Conservation (phyloP, 2,113 vertebrate species). For the Meles meles region DNA sequence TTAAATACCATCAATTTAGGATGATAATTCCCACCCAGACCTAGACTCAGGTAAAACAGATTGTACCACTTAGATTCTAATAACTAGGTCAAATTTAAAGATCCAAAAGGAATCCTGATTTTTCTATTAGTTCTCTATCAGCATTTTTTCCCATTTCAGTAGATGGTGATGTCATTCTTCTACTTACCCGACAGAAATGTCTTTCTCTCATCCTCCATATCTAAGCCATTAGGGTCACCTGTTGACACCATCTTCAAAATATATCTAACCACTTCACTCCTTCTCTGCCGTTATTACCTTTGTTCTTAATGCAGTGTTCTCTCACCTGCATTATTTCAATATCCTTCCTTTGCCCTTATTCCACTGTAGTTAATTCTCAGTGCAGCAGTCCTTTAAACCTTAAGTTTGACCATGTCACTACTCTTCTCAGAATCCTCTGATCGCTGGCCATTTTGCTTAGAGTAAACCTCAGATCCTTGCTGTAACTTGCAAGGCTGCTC, state of each 20-base stretch:
- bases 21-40: not conserved
- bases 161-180: not conserved
- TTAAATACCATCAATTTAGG: not conserved
- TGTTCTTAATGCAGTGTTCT: not conserved
- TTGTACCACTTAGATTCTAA: not conserved
- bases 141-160: not conserved
- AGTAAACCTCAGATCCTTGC: not conserved
- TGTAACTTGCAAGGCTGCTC: not conserved
- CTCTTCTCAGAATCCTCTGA: not conserved
- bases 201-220: not conserved
- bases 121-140: not conserved
- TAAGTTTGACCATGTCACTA: not conserved
- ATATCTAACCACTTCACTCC: not conserved
- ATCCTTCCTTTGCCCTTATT: not conserved
- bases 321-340: not conserved
- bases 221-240: not conserved
- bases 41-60: not conserved
- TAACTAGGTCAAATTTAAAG: not conserved
- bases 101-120: not conserved
- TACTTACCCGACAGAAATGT: not conserved
- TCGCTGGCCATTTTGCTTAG: not conserved
- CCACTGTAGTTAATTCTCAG: not conserved
- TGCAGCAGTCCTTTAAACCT: not conserved
- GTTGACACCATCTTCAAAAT: not conserved
- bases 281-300: not conserved